Conservation (phyloP, 2,113 vertebrate genomes). For the Mus spicilegus region DNA sequence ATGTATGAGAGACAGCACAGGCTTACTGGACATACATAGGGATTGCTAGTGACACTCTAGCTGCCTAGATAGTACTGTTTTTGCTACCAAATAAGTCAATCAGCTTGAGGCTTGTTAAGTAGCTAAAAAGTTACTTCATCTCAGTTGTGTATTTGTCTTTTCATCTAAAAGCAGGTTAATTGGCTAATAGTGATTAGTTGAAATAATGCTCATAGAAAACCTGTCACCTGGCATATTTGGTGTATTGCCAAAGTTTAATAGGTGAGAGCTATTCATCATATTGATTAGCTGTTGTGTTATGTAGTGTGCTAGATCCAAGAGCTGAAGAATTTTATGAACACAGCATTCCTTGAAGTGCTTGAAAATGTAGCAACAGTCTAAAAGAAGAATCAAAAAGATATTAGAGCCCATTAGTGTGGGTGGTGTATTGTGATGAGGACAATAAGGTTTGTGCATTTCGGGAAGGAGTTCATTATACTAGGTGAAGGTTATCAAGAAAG, state of each 20-base stretch:
- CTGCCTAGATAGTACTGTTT: background rate
- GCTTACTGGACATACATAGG: background rate
- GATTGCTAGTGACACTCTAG: background rate
- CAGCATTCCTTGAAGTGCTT: background rate
- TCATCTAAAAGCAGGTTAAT: conserved; percentile 44
- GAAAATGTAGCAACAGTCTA: background rate
- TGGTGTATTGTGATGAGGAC: background rate
- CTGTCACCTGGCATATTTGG: background rate
- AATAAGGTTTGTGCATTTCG: conserved; percentile 3
- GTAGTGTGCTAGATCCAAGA: background rate
- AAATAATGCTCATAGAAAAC: background rate
- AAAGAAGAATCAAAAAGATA: background rate
- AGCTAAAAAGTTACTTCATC: conserved; percentile 1
- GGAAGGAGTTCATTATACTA: background rate
- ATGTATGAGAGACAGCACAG: background rate
- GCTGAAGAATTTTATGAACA: conserved; percentile 37
- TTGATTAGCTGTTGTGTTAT: background rate
- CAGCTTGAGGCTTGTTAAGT: background rate
- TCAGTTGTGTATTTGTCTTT: background rate
- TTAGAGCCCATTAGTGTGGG: background rate
- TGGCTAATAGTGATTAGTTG: conserved; percentile 27
- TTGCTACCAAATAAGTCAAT: background rate
- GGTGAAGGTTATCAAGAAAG: conserved; percentile 9
- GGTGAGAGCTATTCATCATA: background rate
- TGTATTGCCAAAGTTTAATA: background rate